Evolutionary conservation across 2,888 invertebrate genomes (phyloP), one percentile per base, ranked within the genome.

Genomic region (Lepidochrysops patricia): DNA sequence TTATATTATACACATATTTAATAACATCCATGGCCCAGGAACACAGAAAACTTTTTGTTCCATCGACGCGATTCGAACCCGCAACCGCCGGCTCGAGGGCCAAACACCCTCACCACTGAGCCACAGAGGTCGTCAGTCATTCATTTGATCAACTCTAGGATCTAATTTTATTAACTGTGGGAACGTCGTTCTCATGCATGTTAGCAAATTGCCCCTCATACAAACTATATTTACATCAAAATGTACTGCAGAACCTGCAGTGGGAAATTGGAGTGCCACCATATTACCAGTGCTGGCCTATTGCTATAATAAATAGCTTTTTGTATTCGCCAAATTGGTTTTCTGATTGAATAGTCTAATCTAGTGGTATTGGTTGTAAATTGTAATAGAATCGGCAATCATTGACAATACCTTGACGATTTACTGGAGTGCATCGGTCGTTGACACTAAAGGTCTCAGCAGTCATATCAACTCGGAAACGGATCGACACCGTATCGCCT

Each of bases 391-490:
- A 54, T 19, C 23, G 7, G 25, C 23, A n/a, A n/a, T n/a, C n/a
- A n/a, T n/a, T n/a, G 9, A 49, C 48, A 49, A 19, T 54, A 54
- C 54, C 54, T 54, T 32, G 54, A 54, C 29, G 27, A 29, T 4
- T 25, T 13, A 50, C 26, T 50, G 27, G 19, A 32, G 54, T 54
- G 54, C 54, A 32, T 54, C 29, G 54, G 27, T 29, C 13, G 32
- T 29, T 29, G 29, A 23, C 37, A 12, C 2, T 13, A n/a, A 37
- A 37, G 37, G 37, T n/a, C n/a, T n/a, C n/a, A n/a, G n/a, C n/a
- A n/a, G n/a, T n/a, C n/a, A n/a, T n/a, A n/a, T n/a, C n/a, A n/a
- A n/a, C n/a, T n/a, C n/a, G n/a, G n/a, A n/a, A n/a, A n/a, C n/a
- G n/a, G n/a, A n/a, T n/a, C n/a, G n/a, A n/a, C n/a, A n/a, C n/a